These are phyloP conservation scores for Melieria crassipennis DNA, from an alignment of 2,888 invertebrate genomes.

Conservation along the genomic window DNA sequence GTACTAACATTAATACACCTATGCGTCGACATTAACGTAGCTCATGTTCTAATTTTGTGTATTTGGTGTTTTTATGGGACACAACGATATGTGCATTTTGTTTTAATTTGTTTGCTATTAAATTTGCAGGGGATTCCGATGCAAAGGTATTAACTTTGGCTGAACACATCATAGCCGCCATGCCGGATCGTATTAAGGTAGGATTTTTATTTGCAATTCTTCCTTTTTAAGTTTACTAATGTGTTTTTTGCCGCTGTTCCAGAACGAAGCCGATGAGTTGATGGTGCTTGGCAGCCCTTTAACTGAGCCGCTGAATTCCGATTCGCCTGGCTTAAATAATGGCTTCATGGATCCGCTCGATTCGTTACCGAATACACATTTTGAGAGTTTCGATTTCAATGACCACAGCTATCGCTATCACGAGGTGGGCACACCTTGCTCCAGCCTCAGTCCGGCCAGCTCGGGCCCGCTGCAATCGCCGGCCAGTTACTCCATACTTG, in stretches of 20 bases:
- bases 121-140: conserved; percentile 86
- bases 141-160: conserved; percentile 92
- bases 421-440: conserved; percentile 83
- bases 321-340: conserved; percentile 69
- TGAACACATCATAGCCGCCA: conserved; percentile 97
- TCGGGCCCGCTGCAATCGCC: conserved; percentile 83
- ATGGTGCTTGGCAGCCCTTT: conserved; percentile 71
- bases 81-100: neutral
- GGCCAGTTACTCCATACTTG: conserved; percentile 74
- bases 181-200: conserved; percentile 97
- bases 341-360: conserved; percentile 83
- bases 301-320: conserved; percentile 65
- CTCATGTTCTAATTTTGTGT: conserved; percentile 23
- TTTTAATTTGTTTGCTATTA: neutral
- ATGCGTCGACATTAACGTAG: conserved; percentile 15
- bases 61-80: conserved; percentile 15
- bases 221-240: conserved; percentile 6
- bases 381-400: conserved; percentile 79
- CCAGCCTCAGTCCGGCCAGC: conserved; percentile 84
- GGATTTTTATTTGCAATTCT: neutral
- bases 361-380: conserved; percentile 72
- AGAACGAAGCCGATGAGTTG: conserved; percentile 83
- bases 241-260: conserved; percentile 41
- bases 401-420: conserved; percentile 83
- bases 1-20: conserved; percentile 5